Evolutionary conservation across 2,888 invertebrate species (phyloP), one percentile per base, ranked within the genome.

Genomic region (Unio delphinus): DNA sequence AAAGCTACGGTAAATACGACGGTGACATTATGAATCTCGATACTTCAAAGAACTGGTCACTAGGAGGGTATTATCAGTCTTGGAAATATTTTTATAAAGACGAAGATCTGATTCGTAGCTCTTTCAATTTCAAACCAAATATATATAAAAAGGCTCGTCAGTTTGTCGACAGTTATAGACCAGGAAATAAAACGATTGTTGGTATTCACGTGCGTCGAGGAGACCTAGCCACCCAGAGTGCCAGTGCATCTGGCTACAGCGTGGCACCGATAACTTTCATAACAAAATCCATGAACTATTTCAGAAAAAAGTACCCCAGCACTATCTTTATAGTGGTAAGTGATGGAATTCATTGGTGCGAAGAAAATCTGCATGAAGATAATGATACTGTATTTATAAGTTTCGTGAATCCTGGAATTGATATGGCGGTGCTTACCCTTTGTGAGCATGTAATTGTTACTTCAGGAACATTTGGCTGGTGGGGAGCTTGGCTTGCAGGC

Each of bases 371-470:
- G 2, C 1, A 45, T 0, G 63, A 71, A 62, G 73, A 68, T 4
- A 63, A 71, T 11, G 77, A 76, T 28, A 67, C 79, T 0, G 64
- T 76, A 23, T 75, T 69, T 55, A 74, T 72, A 56, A 68, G 73
- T 17, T 76, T 74, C 58, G 69, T 74, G 45, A 67, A 62, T 28
- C 67, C 72, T 0, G 78, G 69, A 17, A 72, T 70, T 5, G 84
- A 84, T 60, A 62, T 84, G 65, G 81, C 80, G 7, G 62, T 82
- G 11, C 69, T 85, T 66, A 70, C 81, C 8, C 65, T 69, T 8
- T 79, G 83, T 68, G 79, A 82, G 45, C 92, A 92, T 82, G 90
- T 91, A 55, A 91, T 92, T 54, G 77, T 87, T 3, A 85, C 86
- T 18, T 73, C 83, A 63, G 88, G 88, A 7, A 82, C 86, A 7